Conservation (phyloP, 2,888 invertebrate species). For the Hipparchia semele region DNA sequence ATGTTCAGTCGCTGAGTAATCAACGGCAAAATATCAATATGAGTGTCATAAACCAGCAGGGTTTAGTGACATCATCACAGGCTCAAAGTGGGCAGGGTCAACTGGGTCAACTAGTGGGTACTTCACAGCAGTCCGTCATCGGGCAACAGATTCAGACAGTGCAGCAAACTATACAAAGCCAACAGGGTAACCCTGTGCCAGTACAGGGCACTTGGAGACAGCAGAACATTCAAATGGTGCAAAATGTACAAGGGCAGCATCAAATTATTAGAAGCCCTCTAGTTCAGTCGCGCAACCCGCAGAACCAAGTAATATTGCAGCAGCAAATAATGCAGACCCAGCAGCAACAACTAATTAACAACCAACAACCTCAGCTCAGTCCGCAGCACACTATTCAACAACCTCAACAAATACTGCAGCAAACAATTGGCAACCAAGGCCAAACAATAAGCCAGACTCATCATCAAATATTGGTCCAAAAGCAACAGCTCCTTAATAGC, state of each 20-base stretch:
- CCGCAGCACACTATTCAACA: constrained; percentile 82
- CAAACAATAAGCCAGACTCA: constrained; percentile 78
- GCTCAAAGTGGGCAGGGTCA: constrained; percentile 67
- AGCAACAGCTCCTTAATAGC: constrained; percentile 83
- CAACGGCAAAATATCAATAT: constrained; percentile 76
- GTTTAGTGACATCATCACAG: constrained; percentile 69
- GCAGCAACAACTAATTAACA: constrained; percentile 73
- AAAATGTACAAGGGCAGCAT: constrained; percentile 79
- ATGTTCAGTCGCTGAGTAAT: constrained; percentile 69
- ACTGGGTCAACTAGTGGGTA: constrained; percentile 72
- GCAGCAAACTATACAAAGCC: constrained; percentile 72
- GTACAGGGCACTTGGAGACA: constrained; percentile 76
- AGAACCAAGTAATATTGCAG: constrained; percentile 80
- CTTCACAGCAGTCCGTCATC: constrained; percentile 66
- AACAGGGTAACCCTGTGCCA: constrained; percentile 64
- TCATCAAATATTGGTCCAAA: constrained; percentile 77
- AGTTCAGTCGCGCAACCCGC: constrained; percentile 74
- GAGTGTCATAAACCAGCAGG: constrained; percentile 72
- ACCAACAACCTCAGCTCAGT: constrained; percentile 74
- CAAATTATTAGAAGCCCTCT: constrained; percentile 77
- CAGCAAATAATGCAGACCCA: constrained; percentile 84
- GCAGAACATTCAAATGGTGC: constrained; percentile 79
- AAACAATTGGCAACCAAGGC: constrained; percentile 80
- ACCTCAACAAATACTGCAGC: constrained; percentile 84
- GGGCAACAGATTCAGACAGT: constrained; percentile 80